These are phyloP conservation scores for Pygoscelis adeliae DNA, from an alignment of 2,113 vertebrate genomes.

Conservation along the genomic window DNA sequence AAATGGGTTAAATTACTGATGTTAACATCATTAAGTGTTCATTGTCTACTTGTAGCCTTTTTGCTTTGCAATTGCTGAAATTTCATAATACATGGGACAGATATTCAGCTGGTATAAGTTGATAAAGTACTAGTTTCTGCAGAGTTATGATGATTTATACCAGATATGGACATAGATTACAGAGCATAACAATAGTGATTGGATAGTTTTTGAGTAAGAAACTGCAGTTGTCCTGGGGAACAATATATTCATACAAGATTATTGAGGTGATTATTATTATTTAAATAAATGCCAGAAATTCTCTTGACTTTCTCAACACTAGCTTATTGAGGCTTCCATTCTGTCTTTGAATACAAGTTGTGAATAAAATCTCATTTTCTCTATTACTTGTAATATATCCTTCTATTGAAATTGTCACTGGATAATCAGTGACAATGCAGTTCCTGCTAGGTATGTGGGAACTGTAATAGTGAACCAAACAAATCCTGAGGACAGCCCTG, in stretches of 20 bases:
- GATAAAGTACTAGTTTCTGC: neutral
- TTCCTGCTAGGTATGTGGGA: neutral
- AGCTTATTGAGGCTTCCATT: neutral
- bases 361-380: neutral
- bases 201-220: neutral
- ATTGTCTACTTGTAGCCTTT: neutral
- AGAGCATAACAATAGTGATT: neutral
- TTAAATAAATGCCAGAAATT: neutral
- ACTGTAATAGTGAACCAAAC: neutral
- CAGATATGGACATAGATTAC: neutral
- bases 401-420: neutral
- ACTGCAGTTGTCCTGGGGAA: neutral
- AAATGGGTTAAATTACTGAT: neutral
- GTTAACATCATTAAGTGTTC: neutral
- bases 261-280: neutral
- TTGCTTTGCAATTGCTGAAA: neutral
- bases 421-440: neutral
- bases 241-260: rapidly evolving
- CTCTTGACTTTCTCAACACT: neutral
- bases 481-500: neutral
- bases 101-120: neutral
- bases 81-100: neutral
- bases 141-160: neutral
- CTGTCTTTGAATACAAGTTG: neutral
- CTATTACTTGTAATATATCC: neutral